Percentiles rank a stretch among this genome's conserved stretches.
These are phyloP conservation scores for Phodopus roborovskii DNA, from an alignment of 2,113 vertebrate species.

Conservation along the genomic window DNA sequence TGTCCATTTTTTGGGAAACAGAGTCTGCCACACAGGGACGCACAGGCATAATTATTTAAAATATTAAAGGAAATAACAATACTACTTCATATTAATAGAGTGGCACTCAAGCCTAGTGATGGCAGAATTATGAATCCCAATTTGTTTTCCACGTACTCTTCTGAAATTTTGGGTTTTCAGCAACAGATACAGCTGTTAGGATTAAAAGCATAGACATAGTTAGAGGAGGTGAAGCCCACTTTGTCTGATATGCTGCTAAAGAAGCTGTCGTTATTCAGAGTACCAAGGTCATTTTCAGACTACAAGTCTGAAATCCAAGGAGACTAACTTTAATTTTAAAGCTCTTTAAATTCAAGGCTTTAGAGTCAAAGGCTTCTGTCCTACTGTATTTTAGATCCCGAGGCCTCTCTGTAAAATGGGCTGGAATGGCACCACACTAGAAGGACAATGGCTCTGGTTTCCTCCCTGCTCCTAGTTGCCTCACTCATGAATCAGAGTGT, in stretches of 20 bases:
- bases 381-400: not conserved
- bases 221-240: not conserved
- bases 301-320: not conserved
- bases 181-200: not conserved
- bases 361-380: not conserved
- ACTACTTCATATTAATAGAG: not conserved
- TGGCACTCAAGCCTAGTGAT: not conserved
- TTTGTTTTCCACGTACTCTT: not conserved
- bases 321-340: not conserved
- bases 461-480: not conserved
- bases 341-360: not conserved
- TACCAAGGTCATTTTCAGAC: not conserved
- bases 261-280: not conserved
- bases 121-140: slow-evolving; percentile 2
- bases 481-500: not conserved
- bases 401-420: not conserved
- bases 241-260: not conserved
- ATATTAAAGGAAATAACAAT: not conserved
- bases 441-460: not conserved
- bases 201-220: not conserved
- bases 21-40: not conserved
- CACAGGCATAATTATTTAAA: not conserved
- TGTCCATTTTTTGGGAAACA: not conserved
- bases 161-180: not conserved
- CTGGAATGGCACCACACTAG: not conserved